phyloP scores from a whole-genome alignment of 2,113 vertebrate species.

The Labeo catla region DNA sequence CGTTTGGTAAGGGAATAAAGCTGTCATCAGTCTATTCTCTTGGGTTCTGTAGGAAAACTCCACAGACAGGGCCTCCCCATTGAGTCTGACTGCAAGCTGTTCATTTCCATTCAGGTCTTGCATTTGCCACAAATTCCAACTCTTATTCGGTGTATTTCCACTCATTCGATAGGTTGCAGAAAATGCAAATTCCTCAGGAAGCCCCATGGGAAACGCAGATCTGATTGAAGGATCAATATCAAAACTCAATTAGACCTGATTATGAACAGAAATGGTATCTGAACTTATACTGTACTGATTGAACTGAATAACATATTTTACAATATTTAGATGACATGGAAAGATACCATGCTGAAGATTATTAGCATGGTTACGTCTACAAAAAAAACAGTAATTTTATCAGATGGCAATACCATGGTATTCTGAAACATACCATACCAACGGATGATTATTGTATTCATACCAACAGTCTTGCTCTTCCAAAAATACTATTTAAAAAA shows the following conservation, averaged over 20 bases:
- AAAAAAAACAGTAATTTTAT: neutral
- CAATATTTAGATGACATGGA: neutral
- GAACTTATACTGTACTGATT: neutral
- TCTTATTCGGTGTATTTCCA: slow-evolving; percentile 79
- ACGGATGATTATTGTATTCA: neutral
- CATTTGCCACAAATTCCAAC: slow-evolving; percentile 91
- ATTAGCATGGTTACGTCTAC: neutral
- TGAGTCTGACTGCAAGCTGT: slow-evolving; percentile 84
- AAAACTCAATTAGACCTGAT: neutral
- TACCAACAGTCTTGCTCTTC: neutral
- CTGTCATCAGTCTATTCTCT: slow-evolving; percentile 72
- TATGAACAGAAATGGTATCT: neutral
- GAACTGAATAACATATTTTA: neutral
- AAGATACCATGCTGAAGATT: neutral
- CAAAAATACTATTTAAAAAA: neutral
- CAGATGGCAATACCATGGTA: neutral
- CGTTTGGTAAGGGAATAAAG: slow-evolving; percentile 76
- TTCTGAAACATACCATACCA: neutral
- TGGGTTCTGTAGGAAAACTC: slow-evolving; percentile 81
- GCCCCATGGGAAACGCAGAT: slow-evolving; percentile 81
- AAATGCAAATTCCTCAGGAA: slow-evolving; percentile 87
- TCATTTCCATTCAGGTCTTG: slow-evolving; percentile 81
- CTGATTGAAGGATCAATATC: slow-evolving; percentile 63
- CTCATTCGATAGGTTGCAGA: slow-evolving; percentile 86
- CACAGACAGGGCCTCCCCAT: slow-evolving; percentile 80